Percentiles rank a stretch among this genome's conserved stretches.
Conservation (phyloP, 2,797 vertebrate genomes). For the Hafferia zeledoni region DNA sequence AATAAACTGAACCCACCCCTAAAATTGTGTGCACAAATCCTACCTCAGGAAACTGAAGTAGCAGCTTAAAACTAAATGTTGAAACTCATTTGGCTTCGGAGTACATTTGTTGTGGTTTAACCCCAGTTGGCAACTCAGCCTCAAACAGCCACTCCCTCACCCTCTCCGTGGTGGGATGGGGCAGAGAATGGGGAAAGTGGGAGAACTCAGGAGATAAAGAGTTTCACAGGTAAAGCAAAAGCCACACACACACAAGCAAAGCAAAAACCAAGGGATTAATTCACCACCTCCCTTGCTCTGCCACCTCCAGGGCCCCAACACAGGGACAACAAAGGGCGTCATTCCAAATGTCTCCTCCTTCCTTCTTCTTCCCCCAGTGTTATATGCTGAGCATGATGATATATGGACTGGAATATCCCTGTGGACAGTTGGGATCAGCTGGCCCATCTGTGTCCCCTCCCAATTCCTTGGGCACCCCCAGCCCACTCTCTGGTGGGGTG, state of each 20-base stretch:
- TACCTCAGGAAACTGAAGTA: background rate
- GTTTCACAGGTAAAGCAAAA: background rate
- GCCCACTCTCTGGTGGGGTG: background rate
- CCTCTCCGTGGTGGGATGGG: background rate
- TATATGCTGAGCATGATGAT: background rate
- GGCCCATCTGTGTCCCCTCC: background rate
- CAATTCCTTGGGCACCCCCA: background rate
- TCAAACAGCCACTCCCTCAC: background rate
- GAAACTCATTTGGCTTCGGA: background rate
- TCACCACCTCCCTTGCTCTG: background rate
- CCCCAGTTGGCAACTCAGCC: background rate
- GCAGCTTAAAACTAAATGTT: background rate
- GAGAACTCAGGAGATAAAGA: background rate
- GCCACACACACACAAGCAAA: background rate
- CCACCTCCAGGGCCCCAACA: no score
- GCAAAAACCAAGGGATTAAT: background rate
- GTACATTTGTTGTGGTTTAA: background rate
- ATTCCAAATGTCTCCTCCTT: background rate
- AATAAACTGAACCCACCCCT: background rate
- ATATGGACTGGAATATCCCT: background rate
- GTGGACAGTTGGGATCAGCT: background rate
- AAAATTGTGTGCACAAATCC: background rate
- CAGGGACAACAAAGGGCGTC: background rate
- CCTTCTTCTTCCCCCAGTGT: background rate
- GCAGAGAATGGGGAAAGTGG: background rate